Evolutionary conservation across 1,140 invertebrate species (phyloP), one percentile per base, ranked within the genome.

Genomic region (Ips nitidus): DNA sequence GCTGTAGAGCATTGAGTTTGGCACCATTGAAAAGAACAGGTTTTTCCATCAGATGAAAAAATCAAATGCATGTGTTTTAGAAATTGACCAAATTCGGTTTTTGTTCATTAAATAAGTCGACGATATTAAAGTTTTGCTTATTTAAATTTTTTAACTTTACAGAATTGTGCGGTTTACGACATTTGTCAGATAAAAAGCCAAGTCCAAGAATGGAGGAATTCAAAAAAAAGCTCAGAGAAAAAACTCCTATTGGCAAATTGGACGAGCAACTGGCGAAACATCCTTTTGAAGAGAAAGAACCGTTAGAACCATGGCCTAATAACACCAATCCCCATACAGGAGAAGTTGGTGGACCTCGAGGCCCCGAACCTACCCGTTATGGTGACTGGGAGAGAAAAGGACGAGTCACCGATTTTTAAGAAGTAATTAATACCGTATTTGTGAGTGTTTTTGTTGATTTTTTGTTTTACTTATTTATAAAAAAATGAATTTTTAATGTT

Each of bases 371-470:
- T 41, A 99, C 98, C 41, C 86, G 98, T 74, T 99, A 98, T 84
- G 98, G 97, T 2, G 98, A 99, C 84, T 99, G 98, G 98, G 98
- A 99, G 80, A 86, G 97, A 72, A 99, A 99, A 84, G 98, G 98
- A 66, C 85, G 97, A 78, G 95, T 98, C 7, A 87, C 93, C 5
- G 98, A 99, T 83, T 99, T 99, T 84, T 98, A 87, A 63, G 41
- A 38, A 43, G 55, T 22, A 22, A 22, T 22, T 22, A 22, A 50
- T 50, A 1, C 22, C 1, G 1, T 50, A 8, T n/a, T 70, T 43
- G 37, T 57, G 2, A 8, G 7, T 57, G 55, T 1, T 57, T 50
- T 50, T 22, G 22, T 22, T 22, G 22, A 22, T 22, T 22, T 22
- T 22, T 22, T 22, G 22, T 22, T 22, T 22, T 22, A 22, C 22